Conservation (phyloP, 2,113 vertebrate species). For the Cinclus cinclus region DNA sequence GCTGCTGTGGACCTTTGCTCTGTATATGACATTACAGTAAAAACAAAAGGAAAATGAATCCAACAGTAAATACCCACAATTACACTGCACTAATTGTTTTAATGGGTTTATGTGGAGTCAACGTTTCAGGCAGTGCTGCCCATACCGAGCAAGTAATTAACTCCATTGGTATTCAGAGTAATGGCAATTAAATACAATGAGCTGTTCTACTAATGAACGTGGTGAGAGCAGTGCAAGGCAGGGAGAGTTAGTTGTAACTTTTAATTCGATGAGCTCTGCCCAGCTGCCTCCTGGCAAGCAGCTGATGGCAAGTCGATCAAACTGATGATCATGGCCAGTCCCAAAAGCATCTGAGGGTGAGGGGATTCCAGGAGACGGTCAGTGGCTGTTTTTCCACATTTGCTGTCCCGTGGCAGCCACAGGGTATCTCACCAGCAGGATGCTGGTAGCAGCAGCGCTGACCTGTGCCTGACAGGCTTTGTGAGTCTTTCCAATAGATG, state of each 20-base stretch:
- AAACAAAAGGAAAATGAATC: constrained; percentile 13
- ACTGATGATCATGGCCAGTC: not conserved
- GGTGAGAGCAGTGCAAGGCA: not conserved
- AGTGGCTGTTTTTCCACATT: not conserved
- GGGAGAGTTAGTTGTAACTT: not conserved
- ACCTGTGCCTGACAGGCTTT: not conserved
- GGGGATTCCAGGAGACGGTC: not conserved
- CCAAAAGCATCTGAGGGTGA: not conserved
- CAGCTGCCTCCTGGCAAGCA: not conserved
- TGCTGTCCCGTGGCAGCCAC: not conserved
- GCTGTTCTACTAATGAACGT: not conserved
- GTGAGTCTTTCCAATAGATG: fast-evolving
- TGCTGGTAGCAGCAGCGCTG: not conserved
- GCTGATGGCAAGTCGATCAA: not conserved
- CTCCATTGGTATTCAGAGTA: not conserved
- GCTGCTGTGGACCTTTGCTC: not conserved
- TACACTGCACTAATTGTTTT: constrained; percentile 16
- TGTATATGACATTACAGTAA: not conserved
- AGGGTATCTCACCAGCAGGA: not conserved
- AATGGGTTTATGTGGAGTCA: not conserved
- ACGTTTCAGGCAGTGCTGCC: not conserved
- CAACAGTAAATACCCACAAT: not conserved
- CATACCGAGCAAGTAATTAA: not conserved
- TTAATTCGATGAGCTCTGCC: not conserved
- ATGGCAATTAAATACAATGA: not conserved